Evolutionary conservation across 92 coral and sea anemone genomes (phyloP).

Genomic region (Muricea muricata): DNA sequence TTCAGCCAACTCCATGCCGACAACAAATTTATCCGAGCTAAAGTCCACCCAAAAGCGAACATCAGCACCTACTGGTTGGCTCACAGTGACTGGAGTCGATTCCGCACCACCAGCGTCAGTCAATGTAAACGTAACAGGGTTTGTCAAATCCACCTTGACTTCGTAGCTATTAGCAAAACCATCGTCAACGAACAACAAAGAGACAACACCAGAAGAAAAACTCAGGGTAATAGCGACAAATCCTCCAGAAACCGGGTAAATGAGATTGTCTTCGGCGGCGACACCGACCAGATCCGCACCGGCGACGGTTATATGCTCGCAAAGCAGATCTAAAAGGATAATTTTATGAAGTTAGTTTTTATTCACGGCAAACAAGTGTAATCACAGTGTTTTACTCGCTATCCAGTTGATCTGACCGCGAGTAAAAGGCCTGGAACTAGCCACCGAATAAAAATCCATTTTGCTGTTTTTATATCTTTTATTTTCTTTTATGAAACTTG

Average conservation of each 20-base stretch:
- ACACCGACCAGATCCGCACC: background rate
- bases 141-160: background rate
- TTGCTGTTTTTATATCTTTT: no score
- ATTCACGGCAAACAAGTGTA: no score
- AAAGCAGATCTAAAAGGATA: background rate
- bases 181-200: background rate
- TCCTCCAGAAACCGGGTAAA: conserved; percentile 21
- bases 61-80: background rate
- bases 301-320: background rate
- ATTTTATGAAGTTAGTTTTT: background rate
- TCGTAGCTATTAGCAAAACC: background rate
- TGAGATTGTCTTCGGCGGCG: background rate
- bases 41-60: conserved; percentile 82
- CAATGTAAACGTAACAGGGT: background rate
- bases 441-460: no score
- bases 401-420: no score
- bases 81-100: background rate
- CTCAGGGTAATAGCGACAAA: background rate
- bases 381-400: no score
- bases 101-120: background rate
- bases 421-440: no score
- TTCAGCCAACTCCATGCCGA: conserved; percentile 74
- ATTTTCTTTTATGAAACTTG: no score
- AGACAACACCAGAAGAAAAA: background rate
- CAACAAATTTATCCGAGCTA: conserved; percentile 74